phyloP scores from a whole-genome alignment of 92 coral and sea anemone genomes.

The Porites rus region DNA sequence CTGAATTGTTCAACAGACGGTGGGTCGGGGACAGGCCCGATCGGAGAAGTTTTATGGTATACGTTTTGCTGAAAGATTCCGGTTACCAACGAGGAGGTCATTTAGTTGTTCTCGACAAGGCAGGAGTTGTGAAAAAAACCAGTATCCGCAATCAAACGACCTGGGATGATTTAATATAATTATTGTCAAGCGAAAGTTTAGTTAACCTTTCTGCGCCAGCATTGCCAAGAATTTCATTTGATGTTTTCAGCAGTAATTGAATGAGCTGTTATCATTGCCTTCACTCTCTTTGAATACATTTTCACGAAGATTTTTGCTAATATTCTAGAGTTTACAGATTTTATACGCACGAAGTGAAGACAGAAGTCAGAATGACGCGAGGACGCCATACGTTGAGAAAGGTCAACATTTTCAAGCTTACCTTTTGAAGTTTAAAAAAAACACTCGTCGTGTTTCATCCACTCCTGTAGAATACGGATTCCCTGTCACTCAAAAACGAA shows the following conservation, averaged over 20 bases:
- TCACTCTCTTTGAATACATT: not conserved
- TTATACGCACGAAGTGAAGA: not conserved
- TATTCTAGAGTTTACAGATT: not conserved
- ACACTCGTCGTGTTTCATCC: constrained; percentile 8
- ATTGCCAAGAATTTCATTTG: not conserved
- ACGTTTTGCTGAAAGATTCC: no score
- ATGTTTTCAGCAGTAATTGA: not conserved
- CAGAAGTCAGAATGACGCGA: constrained; percentile 9
- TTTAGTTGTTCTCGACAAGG: not conserved
- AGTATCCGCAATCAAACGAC: not conserved
- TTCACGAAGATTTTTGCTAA: constrained; percentile 4
- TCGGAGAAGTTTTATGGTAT: no score
- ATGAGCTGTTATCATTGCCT: not conserved
- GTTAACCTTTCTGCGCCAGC: not conserved
- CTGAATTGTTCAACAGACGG: no score
- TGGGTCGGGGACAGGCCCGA: no score
- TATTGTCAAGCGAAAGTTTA: not conserved
- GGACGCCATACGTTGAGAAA: constrained; percentile 14
- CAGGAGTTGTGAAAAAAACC: not conserved
- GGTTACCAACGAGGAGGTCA: no score
- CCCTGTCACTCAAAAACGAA: not conserved
- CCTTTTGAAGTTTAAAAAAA: constrained; percentile 7
- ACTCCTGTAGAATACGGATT: not conserved
- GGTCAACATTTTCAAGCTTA: constrained; percentile 42
- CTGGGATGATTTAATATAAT: not conserved